phyloP scores from a whole-genome alignment of 2,888 invertebrate genomes.

The Stenodema calcarata region DNA sequence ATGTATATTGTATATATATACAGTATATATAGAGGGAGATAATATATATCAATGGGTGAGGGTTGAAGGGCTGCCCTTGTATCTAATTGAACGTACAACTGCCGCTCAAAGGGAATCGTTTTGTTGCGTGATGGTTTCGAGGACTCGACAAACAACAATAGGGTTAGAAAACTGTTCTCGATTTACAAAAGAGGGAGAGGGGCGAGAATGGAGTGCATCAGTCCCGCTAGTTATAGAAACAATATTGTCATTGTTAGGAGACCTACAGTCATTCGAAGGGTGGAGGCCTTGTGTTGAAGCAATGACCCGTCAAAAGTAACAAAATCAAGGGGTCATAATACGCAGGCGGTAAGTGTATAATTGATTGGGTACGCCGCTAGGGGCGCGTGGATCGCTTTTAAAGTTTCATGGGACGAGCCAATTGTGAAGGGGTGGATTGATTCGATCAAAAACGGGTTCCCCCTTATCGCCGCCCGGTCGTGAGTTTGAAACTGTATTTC shows the following conservation, averaged over 20 bases:
- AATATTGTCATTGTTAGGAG: conserved; percentile 43
- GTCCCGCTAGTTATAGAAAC: conserved; percentile 9
- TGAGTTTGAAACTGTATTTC: not conserved
- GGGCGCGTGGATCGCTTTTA: conserved; percentile 44
- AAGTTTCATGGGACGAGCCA: conserved; percentile 20
- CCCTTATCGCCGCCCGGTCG: not conserved
- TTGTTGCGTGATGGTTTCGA: conserved; percentile 47
- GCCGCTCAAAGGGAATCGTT: conserved; percentile 33
- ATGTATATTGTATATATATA: not conserved
- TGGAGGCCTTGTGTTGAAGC: conserved; percentile 18
- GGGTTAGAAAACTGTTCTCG: conserved; percentile 9
- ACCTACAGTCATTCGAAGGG: not conserved
- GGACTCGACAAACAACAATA: conserved; percentile 16
- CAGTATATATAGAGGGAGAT: not conserved
- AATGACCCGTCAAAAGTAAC: conserved; percentile 49
- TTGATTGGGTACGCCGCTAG: conserved; percentile 29
- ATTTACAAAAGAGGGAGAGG: not conserved
- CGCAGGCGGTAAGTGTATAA: conserved; percentile 40
- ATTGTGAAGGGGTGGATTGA: not conserved
- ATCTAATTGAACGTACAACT: conserved; percentile 39
- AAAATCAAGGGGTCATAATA: conserved; percentile 45
- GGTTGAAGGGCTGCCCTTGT: not conserved
- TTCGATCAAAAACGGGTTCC: conserved; percentile 7
- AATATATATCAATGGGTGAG: not conserved
- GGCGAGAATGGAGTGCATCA: not conserved